Evolutionary conservation across 92 coral and sea anemone genomes (phyloP).

Genomic region (Muricea muricata): DNA sequence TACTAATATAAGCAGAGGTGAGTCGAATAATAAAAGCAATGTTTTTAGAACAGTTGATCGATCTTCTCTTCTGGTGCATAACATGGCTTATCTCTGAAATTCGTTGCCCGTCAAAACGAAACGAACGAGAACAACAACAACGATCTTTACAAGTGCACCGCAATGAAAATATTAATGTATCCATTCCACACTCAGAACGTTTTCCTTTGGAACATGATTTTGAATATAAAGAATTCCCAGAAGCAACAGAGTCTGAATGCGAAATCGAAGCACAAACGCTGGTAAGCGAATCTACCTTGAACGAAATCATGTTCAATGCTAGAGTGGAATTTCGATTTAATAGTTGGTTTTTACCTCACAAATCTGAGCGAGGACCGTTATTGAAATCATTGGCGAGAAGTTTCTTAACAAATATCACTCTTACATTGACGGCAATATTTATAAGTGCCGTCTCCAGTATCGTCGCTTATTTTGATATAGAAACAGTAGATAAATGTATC

Average conservation of each 20-base stretch:
- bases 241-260: neutral
- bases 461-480: neutral
- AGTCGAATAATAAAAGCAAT: too few species aligned
- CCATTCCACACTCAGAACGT: neutral
- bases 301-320: neutral
- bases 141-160: neutral
- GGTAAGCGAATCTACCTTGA: neutral
- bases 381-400: neutral
- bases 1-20: too few species aligned
- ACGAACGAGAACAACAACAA: neutral
- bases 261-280: neutral
- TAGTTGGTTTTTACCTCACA: neutral
- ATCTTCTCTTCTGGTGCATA: neutral
- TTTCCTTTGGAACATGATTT: neutral
- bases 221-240: neutral
- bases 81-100: neutral
- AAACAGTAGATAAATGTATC: too few species aligned
- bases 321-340: neutral
- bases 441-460: neutral
- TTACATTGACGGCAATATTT: neutral
- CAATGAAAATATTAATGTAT: neutral
- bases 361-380: neutral
- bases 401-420: neutral
- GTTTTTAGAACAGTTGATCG: neutral
- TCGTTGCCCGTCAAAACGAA: neutral